A percentile compares a stretch with the other conserved stretches of the same genome.
Conservation (phyloP, 2,888 invertebrate genomes). For the Odontothrips loti region DNA sequence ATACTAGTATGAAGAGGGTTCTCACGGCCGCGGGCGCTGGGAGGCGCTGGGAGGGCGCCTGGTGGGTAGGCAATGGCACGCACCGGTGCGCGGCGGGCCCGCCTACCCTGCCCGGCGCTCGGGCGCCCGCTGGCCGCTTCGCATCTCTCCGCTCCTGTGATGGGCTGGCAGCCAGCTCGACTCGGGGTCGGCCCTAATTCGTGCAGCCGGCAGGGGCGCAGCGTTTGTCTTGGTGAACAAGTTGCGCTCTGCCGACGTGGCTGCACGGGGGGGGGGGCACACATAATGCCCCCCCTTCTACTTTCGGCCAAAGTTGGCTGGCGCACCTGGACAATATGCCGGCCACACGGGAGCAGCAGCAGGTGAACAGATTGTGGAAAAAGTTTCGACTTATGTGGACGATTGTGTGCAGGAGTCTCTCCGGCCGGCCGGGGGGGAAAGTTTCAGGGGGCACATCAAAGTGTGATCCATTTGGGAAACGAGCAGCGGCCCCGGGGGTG, state of each 20-base stretch:
- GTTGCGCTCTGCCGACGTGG: no score
- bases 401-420: background rate
- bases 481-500: background rate
- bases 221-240: background rate
- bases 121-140: background rate
- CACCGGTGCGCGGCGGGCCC: background rate
- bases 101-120: background rate
- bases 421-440: background rate
- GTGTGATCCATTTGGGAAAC: background rate
- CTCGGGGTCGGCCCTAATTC: no score
- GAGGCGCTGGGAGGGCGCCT: background rate
- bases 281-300: no score
- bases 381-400: constrained; percentile 18
- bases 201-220: no score
- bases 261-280: background rate
- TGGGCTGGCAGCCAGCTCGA: no score
- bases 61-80: background rate
- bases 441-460: constrained; percentile 11
- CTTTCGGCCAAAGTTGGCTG: no score
- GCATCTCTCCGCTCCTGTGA: background rate
- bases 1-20: no score
- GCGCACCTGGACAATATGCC: no score
- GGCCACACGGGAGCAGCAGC: background rate
- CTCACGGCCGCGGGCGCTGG: no score
- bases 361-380: constrained; percentile 1